A percentile compares a stretch with the other conserved stretches of the same genome.
Evolutionary conservation across 2,888 invertebrate genomes (phyloP).

Genomic region (Parapristionchus giblindavisi): DNA sequence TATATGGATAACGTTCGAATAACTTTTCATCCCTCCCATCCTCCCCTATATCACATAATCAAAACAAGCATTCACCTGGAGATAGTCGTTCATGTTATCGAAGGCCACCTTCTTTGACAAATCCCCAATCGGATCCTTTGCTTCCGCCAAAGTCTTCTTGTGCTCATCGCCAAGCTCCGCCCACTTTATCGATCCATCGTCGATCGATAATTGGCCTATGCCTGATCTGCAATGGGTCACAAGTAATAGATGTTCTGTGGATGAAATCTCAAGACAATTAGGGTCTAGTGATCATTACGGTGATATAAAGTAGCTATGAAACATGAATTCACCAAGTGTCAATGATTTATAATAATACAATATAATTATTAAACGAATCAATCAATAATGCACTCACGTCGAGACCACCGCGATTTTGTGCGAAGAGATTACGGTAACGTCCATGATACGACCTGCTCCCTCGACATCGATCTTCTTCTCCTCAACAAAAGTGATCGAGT

Average conservation of each 20-base stretch:
- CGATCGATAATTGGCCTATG: background rate
- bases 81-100: conserved; percentile 35
- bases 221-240: conserved; percentile 8
- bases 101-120: conserved; percentile 33
- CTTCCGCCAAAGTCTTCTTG: conserved; percentile 1
- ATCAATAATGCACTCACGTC: background rate
- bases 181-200: conserved; percentile 1
- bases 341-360: too few relatives aligned
- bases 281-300: too few relatives aligned
- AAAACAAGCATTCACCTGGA: background rate
- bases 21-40: background rate
- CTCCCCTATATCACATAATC: background rate
- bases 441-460: conserved; percentile 20
- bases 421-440: conserved; percentile 7
- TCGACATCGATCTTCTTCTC: background rate
- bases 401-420: conserved; percentile 11
- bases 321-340: too few relatives aligned
- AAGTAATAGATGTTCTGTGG: background rate
- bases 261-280: too few relatives aligned
- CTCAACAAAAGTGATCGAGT: background rate
- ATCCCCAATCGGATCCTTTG: conserved; percentile 32
- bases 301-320: too few relatives aligned
- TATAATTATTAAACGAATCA: background rate
- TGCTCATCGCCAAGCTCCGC: conserved; percentile 10
- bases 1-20: background rate